Base-by-base conservation (phyloP, 1,140 invertebrate genomes). In the Dendroctonus ponderosae region DNA sequence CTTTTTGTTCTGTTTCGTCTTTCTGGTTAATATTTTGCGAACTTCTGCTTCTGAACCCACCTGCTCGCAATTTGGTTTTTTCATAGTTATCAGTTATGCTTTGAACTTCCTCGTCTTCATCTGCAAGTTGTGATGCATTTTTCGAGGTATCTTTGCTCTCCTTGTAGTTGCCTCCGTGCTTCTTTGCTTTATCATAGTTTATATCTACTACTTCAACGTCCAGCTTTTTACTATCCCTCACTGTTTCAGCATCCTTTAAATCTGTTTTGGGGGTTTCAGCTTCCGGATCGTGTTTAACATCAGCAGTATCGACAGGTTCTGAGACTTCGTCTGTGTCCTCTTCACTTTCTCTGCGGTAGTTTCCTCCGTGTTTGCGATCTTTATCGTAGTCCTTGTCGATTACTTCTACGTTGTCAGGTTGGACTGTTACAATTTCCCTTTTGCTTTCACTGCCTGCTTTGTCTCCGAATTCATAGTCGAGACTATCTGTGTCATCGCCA, bases 291-390 rank as follows among this genome's bases (percentile, higher is more conserved):
- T 44, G n/a, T 46, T 57, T 38, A 14, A 42, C 46, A 53, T 66
- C 44, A 7, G 46, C 53, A 51, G 26, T n/a, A 51, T n/a, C 15
- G 50, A 6, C 8, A n/a, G 50, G 43, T 46, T 1, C 12, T 4
- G 12, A 4, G 43, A 46, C 26, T 63, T 63, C 50, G 6, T 14
- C 15, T n/a, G 14, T 52, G 9, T 56, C 11, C 39, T 56, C 8
- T n/a, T 56, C 26, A 26, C 26, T 38, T 57, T 62, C 51, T 5
- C 41, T 26, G 58, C 26, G 60, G 49, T 72, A 71, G 65, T 72
- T 71, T 12, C 72, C 72, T 12, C 72, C 74, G 43, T 71, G 71
- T 58, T 66, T 68, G 42, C 70, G 62, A n/a, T 14, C 62, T 51
- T 69, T 40, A 53, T 71, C 71, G 62, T 70, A 73, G 14, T 72